Conservation (phyloP, 2,888 invertebrate species). For the Melitaea athalia region DNA sequence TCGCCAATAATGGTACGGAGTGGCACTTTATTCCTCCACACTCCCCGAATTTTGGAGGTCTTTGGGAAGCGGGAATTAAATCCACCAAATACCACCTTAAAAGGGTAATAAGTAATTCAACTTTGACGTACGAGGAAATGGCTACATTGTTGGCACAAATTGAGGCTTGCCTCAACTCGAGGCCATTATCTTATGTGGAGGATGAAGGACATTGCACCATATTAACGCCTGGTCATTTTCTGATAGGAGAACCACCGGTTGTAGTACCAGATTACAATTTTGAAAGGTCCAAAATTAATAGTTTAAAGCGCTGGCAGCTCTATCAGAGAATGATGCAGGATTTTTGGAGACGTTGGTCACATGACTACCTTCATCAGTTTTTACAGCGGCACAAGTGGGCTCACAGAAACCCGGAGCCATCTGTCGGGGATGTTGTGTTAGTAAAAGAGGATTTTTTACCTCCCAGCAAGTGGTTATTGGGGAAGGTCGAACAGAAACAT, state of each 20-base stretch:
- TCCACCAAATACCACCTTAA: constrained; percentile 39
- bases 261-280: neutral
- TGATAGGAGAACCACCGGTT: too few relatives aligned
- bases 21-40: constrained; percentile 6
- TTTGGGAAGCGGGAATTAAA: constrained; percentile 16
- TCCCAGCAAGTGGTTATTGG: constrained; percentile 36
- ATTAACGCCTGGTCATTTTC: too few relatives aligned
- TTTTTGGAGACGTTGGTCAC: constrained; percentile 36
- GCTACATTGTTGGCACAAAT: constrained; percentile 36
- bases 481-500: constrained; percentile 31
- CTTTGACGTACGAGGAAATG: constrained; percentile 40
- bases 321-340: constrained; percentile 29
- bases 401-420: constrained; percentile 12
- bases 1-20: neutral
- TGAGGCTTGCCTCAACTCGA: constrained; percentile 43
- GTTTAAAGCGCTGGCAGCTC: constrained; percentile 16
- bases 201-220: too few relatives aligned
- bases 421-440: constrained; percentile 35
- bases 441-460: constrained; percentile 35
- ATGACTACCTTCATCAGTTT: constrained; percentile 24
- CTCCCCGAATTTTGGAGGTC: constrained; percentile 1
- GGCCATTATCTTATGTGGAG: constrained; percentile 24
- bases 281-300: constrained; percentile 8
- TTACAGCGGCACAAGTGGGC: constrained; percentile 36
- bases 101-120: constrained; percentile 30